Conservation (phyloP, 2,797 vertebrate species). For the Eulemur coronatus region DNA sequence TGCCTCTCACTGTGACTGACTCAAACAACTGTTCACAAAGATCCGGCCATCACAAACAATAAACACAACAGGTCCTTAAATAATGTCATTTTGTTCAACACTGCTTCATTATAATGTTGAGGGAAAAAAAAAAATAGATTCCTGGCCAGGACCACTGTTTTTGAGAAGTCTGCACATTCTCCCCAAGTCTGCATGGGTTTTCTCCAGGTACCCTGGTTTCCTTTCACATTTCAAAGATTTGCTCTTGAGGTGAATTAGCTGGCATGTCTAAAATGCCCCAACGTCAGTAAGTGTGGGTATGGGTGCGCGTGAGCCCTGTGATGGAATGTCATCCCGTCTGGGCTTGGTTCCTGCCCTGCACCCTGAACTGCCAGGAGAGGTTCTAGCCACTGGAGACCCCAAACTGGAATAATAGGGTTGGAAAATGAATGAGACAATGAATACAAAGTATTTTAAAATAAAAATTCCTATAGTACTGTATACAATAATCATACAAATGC, state of each 20-base stretch:
- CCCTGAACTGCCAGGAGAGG: not conserved
- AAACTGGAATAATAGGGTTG: not conserved
- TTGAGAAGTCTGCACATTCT: not conserved
- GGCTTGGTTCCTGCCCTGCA: not conserved
- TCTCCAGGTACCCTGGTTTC: not conserved
- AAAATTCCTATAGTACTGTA: not conserved
- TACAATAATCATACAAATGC: not conserved
- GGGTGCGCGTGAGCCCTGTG: not conserved
- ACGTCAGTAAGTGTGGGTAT: not conserved
- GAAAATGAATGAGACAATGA: not conserved
- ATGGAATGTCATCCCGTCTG: not conserved
- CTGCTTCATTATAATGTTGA: not conserved
- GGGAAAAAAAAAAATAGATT: not conserved
- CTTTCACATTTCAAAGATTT: not conserved
- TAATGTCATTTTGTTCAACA: not conserved
- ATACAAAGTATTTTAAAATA: not conserved
- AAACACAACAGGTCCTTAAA: not conserved
- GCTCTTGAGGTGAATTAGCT: not conserved
- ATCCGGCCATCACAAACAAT: not conserved
- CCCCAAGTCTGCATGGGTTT: not conserved
- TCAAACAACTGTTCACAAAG: not conserved
- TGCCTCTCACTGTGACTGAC: not conserved
- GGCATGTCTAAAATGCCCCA: not conserved
- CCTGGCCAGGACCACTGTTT: not conserved
- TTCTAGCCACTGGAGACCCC: not conserved